Base-by-base conservation (phyloP, 2,888 invertebrate species). In the Campoplex capitator region DNA sequence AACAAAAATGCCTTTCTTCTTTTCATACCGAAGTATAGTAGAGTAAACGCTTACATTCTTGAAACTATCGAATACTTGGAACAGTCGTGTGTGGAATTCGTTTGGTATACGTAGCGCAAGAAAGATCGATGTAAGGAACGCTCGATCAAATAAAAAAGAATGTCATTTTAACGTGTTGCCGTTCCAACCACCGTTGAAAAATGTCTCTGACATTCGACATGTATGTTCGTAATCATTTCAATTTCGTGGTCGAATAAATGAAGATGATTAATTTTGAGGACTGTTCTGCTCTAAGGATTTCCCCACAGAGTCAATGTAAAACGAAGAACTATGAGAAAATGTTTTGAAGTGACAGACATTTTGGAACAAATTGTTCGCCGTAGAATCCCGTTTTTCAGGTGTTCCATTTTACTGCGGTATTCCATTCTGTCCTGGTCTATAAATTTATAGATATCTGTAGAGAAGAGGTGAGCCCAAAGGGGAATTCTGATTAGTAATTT, bases 401-500 rank as follows among this genome's bases (percentile, higher is more conserved):
- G 58, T 28, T 11, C 28, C 28, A 58, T 28, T 58, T 58, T 11
- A 28, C 58, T 58, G 23, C 58, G 9, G 58, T 58, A 58, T 58
- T 58, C 58, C 28, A 58, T 58, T 58, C 58, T 58, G 28, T 3
- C 28, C 13, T 58, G 58, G 58, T 28, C 58, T 58, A 76, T 16
- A 45, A 18, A 16, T 65, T n/a, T 45, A 48, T 45, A 42, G 58
- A 48, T 45, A 74, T 38, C 42, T 28, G 65, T 48, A 48, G 35
- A 16, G 54, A 48, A 65, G 73, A 38, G 71, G 45, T 65, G 68
- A 81, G 51, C 78, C 81, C 84, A 82, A 74, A 54, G 79, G 91
- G 88, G 92, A 92, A 92, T 92, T 92, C 91, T 92, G 93, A 93
- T 93, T 93, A 93, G 92, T 92, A 92, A 93, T 93, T 93, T 93